Evolutionary conservation across 1,140 invertebrate species (phyloP).

Genomic region (Drosophila gunungcola): DNA sequence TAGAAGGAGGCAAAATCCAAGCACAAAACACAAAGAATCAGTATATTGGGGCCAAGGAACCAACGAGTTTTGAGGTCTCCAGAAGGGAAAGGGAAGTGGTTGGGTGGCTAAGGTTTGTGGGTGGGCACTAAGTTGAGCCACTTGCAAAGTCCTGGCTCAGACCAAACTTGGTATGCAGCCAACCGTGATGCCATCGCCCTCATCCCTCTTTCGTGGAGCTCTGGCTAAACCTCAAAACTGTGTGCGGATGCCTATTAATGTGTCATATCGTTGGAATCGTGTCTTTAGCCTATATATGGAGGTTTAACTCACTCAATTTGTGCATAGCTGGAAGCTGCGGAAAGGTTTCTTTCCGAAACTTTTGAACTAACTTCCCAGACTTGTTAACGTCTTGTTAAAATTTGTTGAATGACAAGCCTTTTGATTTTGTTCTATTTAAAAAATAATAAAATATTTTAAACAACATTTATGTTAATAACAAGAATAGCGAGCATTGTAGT

Average conservation of each 20-base stretch:
- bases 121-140: slow-evolving; percentile 26
- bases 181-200: slow-evolving; percentile 34
- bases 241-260: slow-evolving; percentile 54
- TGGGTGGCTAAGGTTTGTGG: not conserved
- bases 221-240: slow-evolving; percentile 62
- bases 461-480: too few species aligned
- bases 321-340: slow-evolving; percentile 4
- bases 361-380: too few species aligned
- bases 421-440: too few species aligned
- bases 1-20: slow-evolving; percentile 55
- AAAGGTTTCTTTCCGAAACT: slow-evolving; percentile 1
- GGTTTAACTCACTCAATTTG: slow-evolving; percentile 11
- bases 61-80: slow-evolving; percentile 42
- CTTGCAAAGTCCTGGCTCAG: slow-evolving; percentile 43
- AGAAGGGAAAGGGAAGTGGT: not conserved
- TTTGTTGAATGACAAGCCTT: too few species aligned
- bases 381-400: too few species aligned
- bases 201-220: slow-evolving; percentile 36
- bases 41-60: slow-evolving; percentile 17
- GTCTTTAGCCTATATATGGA: slow-evolving; percentile 15
- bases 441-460: too few species aligned
- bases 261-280: slow-evolving; percentile 38
- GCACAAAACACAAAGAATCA: slow-evolving; percentile 48
- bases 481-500: too few species aligned
- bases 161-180: slow-evolving; percentile 46